A percentile compares a stretch with the other conserved stretches of the same genome.
phyloP scores from a whole-genome alignment of 1,140 invertebrate species.

The Drosophila rhopaloa region DNA sequence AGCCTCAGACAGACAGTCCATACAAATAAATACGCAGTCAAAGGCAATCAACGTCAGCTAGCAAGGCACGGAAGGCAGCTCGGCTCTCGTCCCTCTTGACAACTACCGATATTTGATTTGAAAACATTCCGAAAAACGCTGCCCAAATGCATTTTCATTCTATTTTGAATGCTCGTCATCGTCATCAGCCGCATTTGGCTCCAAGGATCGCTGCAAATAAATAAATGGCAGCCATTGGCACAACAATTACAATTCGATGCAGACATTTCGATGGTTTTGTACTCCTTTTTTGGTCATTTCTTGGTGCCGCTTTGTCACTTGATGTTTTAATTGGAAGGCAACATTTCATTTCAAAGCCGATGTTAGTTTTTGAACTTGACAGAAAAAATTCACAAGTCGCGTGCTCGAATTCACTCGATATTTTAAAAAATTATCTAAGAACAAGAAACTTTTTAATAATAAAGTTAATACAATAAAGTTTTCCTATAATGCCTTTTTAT shows the following conservation, averaged over 20 bases:
- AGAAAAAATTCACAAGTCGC: background rate
- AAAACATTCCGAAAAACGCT: conserved; percentile 73
- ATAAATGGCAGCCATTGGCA: conserved; percentile 49
- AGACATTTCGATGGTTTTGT: conserved; percentile 41
- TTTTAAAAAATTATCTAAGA: background rate
- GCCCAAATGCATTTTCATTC: conserved; percentile 48
- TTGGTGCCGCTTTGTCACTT: conserved; percentile 39
- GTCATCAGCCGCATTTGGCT: conserved; percentile 52
- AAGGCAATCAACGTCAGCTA: conserved; percentile 70
- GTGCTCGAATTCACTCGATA: background rate
- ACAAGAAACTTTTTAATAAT: background rate
- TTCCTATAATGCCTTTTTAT: too few relatives aligned
- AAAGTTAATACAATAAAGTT: too few relatives aligned
- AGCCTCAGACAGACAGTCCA: conserved; percentile 29
- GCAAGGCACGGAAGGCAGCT: conserved; percentile 15
- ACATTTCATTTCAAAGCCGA: conserved; percentile 10
- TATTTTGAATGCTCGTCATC: conserved; percentile 55
- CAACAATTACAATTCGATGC: conserved; percentile 58
- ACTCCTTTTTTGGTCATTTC: conserved; percentile 20
- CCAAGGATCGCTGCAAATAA: conserved; percentile 57
- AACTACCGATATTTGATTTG: conserved; percentile 78
- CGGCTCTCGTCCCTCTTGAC: conserved; percentile 29
- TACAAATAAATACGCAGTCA: conserved; percentile 78
- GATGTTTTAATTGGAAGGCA: conserved; percentile 57
- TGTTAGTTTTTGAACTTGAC: conserved; percentile 2